A percentile compares a stretch with the other conserved stretches of the same genome.
Conservation (phyloP, 2,797 vertebrate genomes). For the Parauchenoglanis ngamensis region DNA sequence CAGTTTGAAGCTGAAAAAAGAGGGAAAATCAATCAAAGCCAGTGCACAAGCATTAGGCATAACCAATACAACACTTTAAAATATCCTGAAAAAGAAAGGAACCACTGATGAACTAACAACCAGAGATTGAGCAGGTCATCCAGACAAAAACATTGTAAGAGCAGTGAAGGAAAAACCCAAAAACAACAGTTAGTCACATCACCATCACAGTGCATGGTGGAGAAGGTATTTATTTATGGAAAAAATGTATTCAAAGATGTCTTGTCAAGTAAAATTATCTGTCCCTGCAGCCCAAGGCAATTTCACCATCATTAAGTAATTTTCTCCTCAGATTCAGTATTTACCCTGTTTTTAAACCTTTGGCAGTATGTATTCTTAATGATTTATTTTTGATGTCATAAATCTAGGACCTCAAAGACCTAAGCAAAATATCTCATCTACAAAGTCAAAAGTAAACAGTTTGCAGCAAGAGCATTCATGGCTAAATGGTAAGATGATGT, state of each 20-base stretch:
- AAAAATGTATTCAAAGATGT: too few relatives aligned
- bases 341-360: background rate
- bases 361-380: background rate
- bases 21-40: too few relatives aligned
- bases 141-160: background rate
- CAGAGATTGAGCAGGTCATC: background rate
- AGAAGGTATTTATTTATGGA: too few relatives aligned
- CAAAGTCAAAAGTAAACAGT: background rate
- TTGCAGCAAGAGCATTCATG: background rate
- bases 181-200: background rate
- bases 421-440: constrained; percentile 8
- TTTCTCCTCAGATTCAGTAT: too few relatives aligned
- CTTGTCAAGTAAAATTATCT: too few relatives aligned
- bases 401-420: constrained; percentile 19
- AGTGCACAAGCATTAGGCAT: background rate
- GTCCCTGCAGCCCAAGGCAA: too few relatives aligned
- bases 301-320: too few relatives aligned
- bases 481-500: constrained; percentile 29
- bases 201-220: background rate
- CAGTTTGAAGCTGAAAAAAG: too few relatives aligned
- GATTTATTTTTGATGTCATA: background rate
- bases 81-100: too few relatives aligned
- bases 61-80: background rate
- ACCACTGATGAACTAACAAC: too few relatives aligned
- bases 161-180: too few relatives aligned